Percentiles rank a stretch among this genome's conserved stretches.
phyloP scores from a whole-genome alignment of 2,888 invertebrate species.

The Tachina grossa region DNA sequence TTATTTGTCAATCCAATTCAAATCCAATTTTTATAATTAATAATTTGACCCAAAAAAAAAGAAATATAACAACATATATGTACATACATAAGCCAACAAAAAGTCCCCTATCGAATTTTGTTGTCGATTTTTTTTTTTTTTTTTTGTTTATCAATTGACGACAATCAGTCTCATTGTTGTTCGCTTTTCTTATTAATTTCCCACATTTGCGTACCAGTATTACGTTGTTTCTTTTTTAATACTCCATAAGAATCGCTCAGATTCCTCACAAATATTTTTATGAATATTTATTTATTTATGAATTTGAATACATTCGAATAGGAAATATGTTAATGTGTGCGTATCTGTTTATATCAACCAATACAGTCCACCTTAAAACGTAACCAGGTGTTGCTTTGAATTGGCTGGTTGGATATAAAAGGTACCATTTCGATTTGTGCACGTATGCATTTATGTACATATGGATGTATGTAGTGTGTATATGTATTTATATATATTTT shows the following conservation, averaged over 20 bases:
- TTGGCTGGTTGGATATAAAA: conserved; percentile 36
- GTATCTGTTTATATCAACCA: conserved; percentile 51
- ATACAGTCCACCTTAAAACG: conserved; percentile 66
- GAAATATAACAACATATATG: neutral
- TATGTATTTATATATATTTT: conserved; percentile 1
- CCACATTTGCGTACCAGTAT: conserved; percentile 62
- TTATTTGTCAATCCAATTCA: no score
- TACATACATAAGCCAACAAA: neutral
- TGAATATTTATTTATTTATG: conserved; percentile 42
- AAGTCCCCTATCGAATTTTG: conserved; percentile 35
- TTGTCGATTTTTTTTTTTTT: conserved; percentile 6
- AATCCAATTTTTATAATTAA: conserved; percentile 17
- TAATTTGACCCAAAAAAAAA: conserved; percentile 33
- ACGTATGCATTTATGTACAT: neutral
- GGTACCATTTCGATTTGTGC: neutral
- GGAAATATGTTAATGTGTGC: conserved; percentile 19
- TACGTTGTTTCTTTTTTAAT: conserved; percentile 39
- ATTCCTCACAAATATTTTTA: conserved; percentile 40
- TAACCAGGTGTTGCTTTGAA: conserved; percentile 68
- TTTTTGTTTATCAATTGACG: conserved; percentile 75
- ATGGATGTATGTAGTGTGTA: no score
- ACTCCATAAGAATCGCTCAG: conserved; percentile 5
- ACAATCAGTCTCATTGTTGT: conserved; percentile 81
- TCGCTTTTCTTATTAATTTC: conserved; percentile 75
- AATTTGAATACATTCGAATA: conserved; percentile 7